Evolutionary conservation across 2,113 vertebrate genomes (phyloP), one percentile per base, ranked within the genome.

Genomic region (Zeus faber): DNA sequence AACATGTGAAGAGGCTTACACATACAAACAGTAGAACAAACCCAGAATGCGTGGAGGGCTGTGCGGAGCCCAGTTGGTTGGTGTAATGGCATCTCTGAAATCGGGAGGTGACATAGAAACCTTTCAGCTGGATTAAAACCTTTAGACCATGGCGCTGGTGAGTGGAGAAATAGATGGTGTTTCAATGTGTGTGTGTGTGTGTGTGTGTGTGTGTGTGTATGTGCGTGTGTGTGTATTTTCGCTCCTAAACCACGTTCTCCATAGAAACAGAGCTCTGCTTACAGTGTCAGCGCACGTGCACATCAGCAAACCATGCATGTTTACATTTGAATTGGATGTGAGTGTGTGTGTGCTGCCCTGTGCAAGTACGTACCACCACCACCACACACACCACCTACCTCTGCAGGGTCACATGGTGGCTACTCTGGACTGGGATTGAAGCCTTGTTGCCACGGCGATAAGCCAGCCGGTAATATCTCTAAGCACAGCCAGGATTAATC

Each of bases 401-500:
- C 52, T 24, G 59, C 57, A 44, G 77, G 81, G 80, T 91, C 87
- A 88, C 86, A 77, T 89, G 79, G 70, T 77, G 53, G 55, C 65
- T 71, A 49, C 13, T 46, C 73, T 65, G 66, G 74, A 83, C 82
- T 82, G 72, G 82, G 87, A 89, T 88, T 89, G 87, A 86, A 84
- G 74, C 84, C 83, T 83, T 81, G 86, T 89, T 88, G 83, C 88
- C 84, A 83, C 50, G 79, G 86, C 50, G 76, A 89, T 89, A 90
- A 90, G 72, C 82, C 87, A 85, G 84, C 77, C 82, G 70, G 83
- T 89, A 91, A 90, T 85, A 86, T 87, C 84, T 77, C 84, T 88
- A 87, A 89, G 79, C 84, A 72, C 82, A 87, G 76, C 70, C 70
- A 87, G 88, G 87, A 89, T 91, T 91, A 91, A 82, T 84, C 84